Evolutionary conservation across 2,113 vertebrate genomes (phyloP).

Genomic region (Sturnira hondurensis): DNA sequence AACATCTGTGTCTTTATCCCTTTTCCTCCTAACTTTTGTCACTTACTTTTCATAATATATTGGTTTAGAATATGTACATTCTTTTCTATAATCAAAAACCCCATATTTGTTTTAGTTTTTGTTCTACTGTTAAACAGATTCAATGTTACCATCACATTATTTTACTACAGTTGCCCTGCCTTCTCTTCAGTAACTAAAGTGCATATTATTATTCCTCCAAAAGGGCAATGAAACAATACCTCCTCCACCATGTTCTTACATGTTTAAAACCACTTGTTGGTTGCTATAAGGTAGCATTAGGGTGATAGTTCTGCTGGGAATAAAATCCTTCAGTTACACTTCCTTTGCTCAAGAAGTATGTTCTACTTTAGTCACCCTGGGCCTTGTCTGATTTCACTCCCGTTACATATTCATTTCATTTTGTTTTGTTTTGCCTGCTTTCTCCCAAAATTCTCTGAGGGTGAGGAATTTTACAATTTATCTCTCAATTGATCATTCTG

Average conservation of each 20-base stretch:
- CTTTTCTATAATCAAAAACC: background rate
- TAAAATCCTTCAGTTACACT: background rate
- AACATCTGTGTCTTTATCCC: background rate
- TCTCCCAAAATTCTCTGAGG: background rate
- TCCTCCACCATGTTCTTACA: background rate
- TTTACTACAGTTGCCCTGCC: background rate
- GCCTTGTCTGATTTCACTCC: background rate
- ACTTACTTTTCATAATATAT: conserved; percentile 19
- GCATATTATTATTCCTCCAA: background rate
- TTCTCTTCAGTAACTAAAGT: background rate
- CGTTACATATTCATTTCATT: background rate
- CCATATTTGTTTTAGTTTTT: background rate
- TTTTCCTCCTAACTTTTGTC: background rate
- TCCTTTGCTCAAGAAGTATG: background rate
- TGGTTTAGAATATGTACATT: conserved; percentile 26
- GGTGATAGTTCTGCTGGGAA: background rate
- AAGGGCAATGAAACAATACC: background rate
- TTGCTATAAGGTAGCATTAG: background rate
- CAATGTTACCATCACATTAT: background rate
- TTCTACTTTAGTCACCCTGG: background rate
- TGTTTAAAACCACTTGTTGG: background rate
- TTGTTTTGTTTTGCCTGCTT: background rate
- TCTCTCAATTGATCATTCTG: background rate
- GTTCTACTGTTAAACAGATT: background rate
- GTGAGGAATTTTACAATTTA: background rate